Evolutionary conservation across 2,113 vertebrate genomes (phyloP), one percentile per base, ranked within the genome.

Genomic region (Cephalopholis sonnerati): DNA sequence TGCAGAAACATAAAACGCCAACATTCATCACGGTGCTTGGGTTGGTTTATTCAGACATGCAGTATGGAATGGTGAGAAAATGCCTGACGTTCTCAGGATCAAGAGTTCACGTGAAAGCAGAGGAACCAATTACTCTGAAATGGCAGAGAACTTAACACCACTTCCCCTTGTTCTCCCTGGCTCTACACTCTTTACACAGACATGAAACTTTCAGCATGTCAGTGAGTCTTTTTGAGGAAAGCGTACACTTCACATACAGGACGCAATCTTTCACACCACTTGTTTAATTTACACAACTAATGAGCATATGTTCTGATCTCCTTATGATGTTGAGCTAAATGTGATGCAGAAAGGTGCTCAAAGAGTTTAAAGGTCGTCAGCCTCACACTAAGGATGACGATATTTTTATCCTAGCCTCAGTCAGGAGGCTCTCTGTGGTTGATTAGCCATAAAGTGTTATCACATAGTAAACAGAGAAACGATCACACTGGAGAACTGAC

Each of bases 331-430:
- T 2, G 74, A 24, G n/a, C 8, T 15, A 53, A 7, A 39, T 18
- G 36, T 48, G 48, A 24, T 4, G 18, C 48, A 13, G 10, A 22
- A 32, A 70, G 8, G n/a, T 58, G 71, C 44, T 24, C 8, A n/a
- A 24, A 64, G 22, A 50, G 36, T 75, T 68, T 48, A 59, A 71
- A 81, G 64, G 73, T 32, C 48, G 16, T 41, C 8, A 17, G 22
- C 15, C 16, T 48, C 25, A 25, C 39, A 9, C 10, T 12, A 5
- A 22, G 11, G 25, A 15, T 1, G n/a, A 3, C 44, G 9, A 3
- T 20, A 10, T 24, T 46, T n/a, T 51, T 50, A 54, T 63, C 54
- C 3, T 13, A 17, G 63, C 41, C 74, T 32, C 20, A 7, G 18
- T 2, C 24, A 17, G 1, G 7, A 29, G 5, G 25, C 71, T 32